Percentiles rank a stretch among this genome's conserved stretches.
These are phyloP conservation scores for Dipodomys ordii DNA, from an alignment of 2,113 vertebrate genomes.

Conservation along the genomic window DNA sequence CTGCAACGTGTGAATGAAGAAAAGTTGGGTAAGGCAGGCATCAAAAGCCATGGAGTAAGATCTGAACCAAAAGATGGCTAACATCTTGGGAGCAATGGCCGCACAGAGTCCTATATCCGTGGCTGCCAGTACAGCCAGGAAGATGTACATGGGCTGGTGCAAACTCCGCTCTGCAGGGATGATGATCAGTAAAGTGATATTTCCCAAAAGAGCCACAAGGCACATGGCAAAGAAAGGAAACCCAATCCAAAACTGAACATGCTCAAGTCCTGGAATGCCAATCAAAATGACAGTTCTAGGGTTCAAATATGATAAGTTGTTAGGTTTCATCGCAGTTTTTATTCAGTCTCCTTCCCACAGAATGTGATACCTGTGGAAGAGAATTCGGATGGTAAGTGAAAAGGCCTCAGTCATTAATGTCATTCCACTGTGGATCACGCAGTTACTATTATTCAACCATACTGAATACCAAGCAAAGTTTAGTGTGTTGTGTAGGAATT, in stretches of 20 bases:
- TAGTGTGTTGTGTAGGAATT: no score
- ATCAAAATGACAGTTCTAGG: constrained; percentile 12
- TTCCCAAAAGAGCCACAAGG: constrained; percentile 13
- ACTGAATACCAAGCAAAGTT: not conserved
- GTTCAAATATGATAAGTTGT: constrained; percentile 47
- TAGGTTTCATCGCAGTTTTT: not conserved
- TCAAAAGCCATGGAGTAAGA: not conserved
- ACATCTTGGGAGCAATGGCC: constrained; percentile 38
- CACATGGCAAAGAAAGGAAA: constrained; percentile 57
- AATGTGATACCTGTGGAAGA: not conserved
- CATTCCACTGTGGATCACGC: not conserved
- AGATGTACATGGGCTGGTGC: constrained; percentile 37
- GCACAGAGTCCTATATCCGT: constrained; percentile 29
- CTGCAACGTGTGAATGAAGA: constrained; percentile 60
- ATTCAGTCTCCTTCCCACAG: not conserved
- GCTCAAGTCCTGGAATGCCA: constrained; percentile 57
- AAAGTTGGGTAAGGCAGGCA: constrained; percentile 26
- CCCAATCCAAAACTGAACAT: not conserved
- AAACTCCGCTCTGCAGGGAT: constrained; percentile 40
- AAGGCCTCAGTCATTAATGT: not conserved
- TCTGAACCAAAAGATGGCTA: constrained; percentile 42
- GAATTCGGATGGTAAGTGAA: not conserved
- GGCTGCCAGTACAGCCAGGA: constrained; percentile 42
- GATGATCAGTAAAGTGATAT: constrained; percentile 5
- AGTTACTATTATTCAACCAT: not conserved